Evolutionary conservation across 1,140 invertebrate genomes (phyloP).

Genomic region (Drosophila malerkotliana): DNA sequence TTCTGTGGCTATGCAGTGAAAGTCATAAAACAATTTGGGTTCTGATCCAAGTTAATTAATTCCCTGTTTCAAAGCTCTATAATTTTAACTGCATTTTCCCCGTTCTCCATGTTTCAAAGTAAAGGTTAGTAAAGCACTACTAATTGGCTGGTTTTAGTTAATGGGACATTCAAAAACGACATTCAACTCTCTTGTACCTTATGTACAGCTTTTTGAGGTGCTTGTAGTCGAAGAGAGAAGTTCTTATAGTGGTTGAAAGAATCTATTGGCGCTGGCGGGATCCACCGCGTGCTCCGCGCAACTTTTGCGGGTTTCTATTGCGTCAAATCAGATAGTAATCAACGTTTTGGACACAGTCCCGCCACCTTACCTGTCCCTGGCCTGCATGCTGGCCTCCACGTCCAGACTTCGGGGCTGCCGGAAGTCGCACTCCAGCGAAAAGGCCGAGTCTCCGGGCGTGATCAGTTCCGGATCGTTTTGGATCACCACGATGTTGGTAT

Average conservation of each 20-base stretch:
- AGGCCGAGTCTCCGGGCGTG: slow-evolving; percentile 87
- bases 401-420: slow-evolving; percentile 84
- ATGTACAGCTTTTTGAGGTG: slow-evolving; percentile 71
- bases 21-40: not conserved
- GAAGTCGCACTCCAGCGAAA: slow-evolving; percentile 87
- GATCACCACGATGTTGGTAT: slow-evolving; percentile 86
- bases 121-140: slow-evolving; percentile 61
- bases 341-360: slow-evolving; percentile 21
- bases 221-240: slow-evolving; percentile 54
- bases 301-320: slow-evolving; percentile 83
- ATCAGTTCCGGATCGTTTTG: slow-evolving; percentile 88
- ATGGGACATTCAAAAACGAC: slow-evolving; percentile 13
- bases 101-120: slow-evolving; percentile 3
- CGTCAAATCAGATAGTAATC: slow-evolving; percentile 52
- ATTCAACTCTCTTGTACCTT: slow-evolving; percentile 67
- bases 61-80: not conserved
- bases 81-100: slow-evolving; percentile 17
- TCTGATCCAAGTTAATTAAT: not conserved
- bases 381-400: slow-evolving; percentile 85
- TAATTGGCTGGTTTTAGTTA: slow-evolving; percentile 20
- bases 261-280: slow-evolving; percentile 77
- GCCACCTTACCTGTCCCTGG: slow-evolving; percentile 80
- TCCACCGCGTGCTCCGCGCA: slow-evolving; percentile 78
- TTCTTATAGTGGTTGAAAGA: slow-evolving; percentile 43
- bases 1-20: slow-evolving; percentile 11